Percentiles rank a stretch among this genome's conserved stretches.
Evolutionary conservation across 2,797 vertebrate genomes (phyloP).

Genomic region (Otolemur crassicaudatus): DNA sequence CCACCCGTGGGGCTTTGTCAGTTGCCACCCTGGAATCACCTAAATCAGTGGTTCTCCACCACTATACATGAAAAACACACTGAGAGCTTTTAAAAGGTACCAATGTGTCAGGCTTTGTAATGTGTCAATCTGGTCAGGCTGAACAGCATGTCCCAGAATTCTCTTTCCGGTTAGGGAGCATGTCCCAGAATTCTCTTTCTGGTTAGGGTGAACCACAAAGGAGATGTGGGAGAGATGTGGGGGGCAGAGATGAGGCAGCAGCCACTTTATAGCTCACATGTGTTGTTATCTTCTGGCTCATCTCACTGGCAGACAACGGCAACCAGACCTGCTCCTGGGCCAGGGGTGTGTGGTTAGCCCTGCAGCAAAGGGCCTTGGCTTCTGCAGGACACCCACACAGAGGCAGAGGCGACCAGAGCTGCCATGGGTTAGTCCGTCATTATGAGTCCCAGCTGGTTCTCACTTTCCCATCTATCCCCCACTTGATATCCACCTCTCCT

Average conservation of each 20-base stretch:
- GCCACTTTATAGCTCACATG: neutral
- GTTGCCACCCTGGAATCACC: neutral
- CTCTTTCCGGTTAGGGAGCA: neutral
- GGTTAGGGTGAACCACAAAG: neutral
- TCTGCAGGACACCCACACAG: neutral
- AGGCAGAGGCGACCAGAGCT: neutral
- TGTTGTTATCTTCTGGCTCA: neutral
- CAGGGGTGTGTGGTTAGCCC: neutral
- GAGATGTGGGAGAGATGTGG: neutral
- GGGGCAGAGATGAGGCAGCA: neutral
- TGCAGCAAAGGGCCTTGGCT: neutral
- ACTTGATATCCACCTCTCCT: neutral
- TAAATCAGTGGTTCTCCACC: neutral
- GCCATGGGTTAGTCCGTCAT: neutral
- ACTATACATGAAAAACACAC: neutral
- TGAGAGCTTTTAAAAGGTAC: neutral
- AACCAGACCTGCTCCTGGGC: neutral
- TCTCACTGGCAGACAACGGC: neutral
- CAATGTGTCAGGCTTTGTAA: neutral
- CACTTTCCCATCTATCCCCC: neutral
- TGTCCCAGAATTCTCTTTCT: constrained; percentile 10
- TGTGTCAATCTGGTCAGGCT: neutral
- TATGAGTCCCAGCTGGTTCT: neutral
- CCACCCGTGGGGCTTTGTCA: accelerated
- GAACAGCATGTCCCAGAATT: constrained; percentile 5